A percentile compares a stretch with the other conserved stretches of the same genome.
phyloP scores from a whole-genome alignment of 2,113 vertebrate species.

The Tinamus guttatus region DNA sequence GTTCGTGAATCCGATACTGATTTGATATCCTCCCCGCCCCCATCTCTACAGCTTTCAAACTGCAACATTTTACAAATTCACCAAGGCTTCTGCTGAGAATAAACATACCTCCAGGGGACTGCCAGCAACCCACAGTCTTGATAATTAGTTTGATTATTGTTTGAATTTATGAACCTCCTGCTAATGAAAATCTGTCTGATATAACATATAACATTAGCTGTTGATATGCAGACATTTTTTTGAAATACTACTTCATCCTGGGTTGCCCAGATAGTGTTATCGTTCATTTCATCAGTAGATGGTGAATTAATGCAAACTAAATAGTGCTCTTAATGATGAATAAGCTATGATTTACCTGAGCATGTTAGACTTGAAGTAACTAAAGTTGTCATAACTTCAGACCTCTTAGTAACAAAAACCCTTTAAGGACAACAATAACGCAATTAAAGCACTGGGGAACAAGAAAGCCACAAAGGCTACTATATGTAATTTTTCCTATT shows the following conservation, averaged over 20 bases:
- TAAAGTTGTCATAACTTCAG: neutral
- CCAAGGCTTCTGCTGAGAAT: neutral
- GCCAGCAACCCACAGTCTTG: neutral
- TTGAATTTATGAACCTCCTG: slow-evolving; percentile 27
- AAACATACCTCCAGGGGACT: neutral
- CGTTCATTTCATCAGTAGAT: neutral
- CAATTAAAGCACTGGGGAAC: neutral
- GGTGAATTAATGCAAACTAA: neutral
- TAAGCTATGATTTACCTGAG: neutral
- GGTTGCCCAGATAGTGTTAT: neutral
- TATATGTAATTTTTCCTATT: neutral
- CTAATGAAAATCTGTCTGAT: neutral
- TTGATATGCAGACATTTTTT: neutral
- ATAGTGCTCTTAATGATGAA: neutral
- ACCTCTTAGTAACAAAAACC: neutral
- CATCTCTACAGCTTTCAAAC: no score
- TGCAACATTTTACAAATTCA: no score
- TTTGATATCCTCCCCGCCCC: no score
- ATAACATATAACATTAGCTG: neutral
- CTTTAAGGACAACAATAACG: neutral
- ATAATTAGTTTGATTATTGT: slow-evolving; percentile 23
- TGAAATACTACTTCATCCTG: neutral
- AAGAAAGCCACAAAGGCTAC: neutral
- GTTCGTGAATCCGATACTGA: no score
- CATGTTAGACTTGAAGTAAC: neutral